Conservation (phyloP, 2,797 vertebrate genomes). For the Xiphophorus birchmanni region DNA sequence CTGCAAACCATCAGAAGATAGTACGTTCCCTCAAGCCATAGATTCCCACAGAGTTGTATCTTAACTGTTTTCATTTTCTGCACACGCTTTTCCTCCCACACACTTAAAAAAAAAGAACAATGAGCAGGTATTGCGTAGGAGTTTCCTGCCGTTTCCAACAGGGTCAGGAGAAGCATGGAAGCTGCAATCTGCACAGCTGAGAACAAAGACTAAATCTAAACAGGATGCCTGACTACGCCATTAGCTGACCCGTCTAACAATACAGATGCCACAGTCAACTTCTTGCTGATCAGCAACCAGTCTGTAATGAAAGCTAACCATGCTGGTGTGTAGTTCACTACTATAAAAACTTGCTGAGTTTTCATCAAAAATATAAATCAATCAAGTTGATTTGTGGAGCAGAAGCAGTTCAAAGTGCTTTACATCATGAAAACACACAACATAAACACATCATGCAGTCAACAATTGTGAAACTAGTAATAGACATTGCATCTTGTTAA, state of each 20-base stretch:
- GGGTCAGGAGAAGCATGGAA: slow-evolving; percentile 8
- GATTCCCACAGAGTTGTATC: background rate
- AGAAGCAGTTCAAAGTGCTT: too few relatives aligned
- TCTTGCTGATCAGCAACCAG: slow-evolving; percentile 37
- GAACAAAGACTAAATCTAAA: slow-evolving; percentile 52
- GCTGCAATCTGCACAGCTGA: slow-evolving; percentile 1
- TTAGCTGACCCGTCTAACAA: slow-evolving; percentile 25
- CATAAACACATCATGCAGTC: too few relatives aligned
- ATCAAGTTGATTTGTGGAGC: too few relatives aligned
- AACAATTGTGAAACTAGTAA: too few relatives aligned
- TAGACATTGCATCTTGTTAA: too few relatives aligned
- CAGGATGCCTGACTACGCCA: slow-evolving; percentile 43
- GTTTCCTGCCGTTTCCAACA: slow-evolving; percentile 19
- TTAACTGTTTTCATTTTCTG: background rate
- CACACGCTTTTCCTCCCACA: background rate
- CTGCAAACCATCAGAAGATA: background rate
- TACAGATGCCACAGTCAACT: slow-evolving; percentile 24
- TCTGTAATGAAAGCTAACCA: slow-evolving; percentile 5
- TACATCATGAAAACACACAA: too few relatives aligned
- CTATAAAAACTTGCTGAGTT: background rate
- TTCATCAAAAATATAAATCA: background rate
- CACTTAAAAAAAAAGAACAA: background rate
- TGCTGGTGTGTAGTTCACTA: background rate
- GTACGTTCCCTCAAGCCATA: background rate
- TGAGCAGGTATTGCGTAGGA: slow-evolving; percentile 21